These are phyloP conservation scores for Gastrophryne carolinensis DNA, from an alignment of 2,797 vertebrate genomes.

Conservation along the genomic window DNA sequence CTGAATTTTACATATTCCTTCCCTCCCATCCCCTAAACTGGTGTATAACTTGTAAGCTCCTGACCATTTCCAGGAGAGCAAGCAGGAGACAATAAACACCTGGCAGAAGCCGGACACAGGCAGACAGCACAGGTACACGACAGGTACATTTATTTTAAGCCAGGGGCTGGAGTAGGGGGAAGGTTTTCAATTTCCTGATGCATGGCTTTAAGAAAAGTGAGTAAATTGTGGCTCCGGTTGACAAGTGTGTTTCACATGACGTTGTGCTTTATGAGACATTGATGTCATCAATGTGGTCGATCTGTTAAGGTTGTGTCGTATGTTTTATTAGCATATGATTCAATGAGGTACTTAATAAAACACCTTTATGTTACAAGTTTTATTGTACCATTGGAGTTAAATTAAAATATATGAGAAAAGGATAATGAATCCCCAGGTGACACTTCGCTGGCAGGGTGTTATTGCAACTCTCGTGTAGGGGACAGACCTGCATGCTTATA, in stretches of 20 bases:
- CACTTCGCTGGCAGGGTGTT: neutral
- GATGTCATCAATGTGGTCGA: conserved; percentile 40
- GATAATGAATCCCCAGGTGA: conserved; percentile 36
- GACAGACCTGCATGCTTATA: neutral
- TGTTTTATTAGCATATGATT: conserved; percentile 32
- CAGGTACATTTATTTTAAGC: too few relatives aligned
- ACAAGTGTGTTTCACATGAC: conserved; percentile 13
- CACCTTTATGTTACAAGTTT: conserved; percentile 47
- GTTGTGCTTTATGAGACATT: conserved; percentile 34
- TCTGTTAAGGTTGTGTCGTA: conserved; percentile 28
- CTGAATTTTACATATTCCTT: too few relatives aligned
- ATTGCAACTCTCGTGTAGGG: neutral
- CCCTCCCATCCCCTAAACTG: too few relatives aligned
- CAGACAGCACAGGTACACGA: too few relatives aligned
- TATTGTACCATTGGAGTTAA: conserved; percentile 41
- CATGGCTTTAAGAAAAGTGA: too few relatives aligned
- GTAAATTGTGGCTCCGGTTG: neutral
- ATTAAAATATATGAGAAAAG: conserved; percentile 44
- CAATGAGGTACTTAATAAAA: conserved; percentile 50
- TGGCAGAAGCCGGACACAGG: too few relatives aligned
- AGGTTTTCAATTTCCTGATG: too few relatives aligned
- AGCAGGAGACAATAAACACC: too few relatives aligned
- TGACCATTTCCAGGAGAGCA: too few relatives aligned
- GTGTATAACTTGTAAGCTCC: too few relatives aligned
- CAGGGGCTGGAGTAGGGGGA: too few relatives aligned